These are phyloP conservation scores for Pinna nobilis DNA, from an alignment of 1,140 invertebrate genomes.

Conservation along the genomic window DNA sequence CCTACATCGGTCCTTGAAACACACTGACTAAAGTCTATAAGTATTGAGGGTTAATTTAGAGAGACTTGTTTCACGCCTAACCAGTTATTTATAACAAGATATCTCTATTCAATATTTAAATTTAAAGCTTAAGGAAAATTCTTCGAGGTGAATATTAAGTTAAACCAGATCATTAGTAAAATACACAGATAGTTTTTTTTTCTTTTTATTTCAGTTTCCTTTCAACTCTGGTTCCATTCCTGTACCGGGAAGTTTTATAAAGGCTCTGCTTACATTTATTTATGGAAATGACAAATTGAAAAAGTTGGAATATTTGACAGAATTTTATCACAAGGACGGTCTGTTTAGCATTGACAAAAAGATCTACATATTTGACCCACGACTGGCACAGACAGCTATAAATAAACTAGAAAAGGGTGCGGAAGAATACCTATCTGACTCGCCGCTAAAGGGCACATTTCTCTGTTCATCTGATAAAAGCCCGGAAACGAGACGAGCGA, in stretches of 20 bases:
- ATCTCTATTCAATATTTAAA: no score
- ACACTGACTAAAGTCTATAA: no score
- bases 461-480: conserved; percentile 52
- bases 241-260: conserved; percentile 22
- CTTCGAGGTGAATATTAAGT: no score
- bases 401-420: conserved; percentile 59
- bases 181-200: background rate
- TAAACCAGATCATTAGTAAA: background rate
- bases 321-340: conserved; percentile 48
- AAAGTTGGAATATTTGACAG: conserved; percentile 53
- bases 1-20: no score
- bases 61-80: no score
- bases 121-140: no score
- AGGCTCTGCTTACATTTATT: conserved; percentile 21
- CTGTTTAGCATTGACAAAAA: conserved; percentile 45
- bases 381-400: conserved; percentile 50
- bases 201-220: conserved; percentile 23
- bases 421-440: conserved; percentile 51
- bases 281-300: conserved; percentile 40
- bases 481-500: conserved; percentile 53
- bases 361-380: conserved; percentile 53
- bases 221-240: conserved; percentile 26
- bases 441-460: conserved; percentile 54
- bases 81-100: no score
- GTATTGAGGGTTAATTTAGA: no score